These are phyloP conservation scores for Huso huso DNA, from an alignment of 2,797 vertebrate genomes.

Conservation along the genomic window DNA sequence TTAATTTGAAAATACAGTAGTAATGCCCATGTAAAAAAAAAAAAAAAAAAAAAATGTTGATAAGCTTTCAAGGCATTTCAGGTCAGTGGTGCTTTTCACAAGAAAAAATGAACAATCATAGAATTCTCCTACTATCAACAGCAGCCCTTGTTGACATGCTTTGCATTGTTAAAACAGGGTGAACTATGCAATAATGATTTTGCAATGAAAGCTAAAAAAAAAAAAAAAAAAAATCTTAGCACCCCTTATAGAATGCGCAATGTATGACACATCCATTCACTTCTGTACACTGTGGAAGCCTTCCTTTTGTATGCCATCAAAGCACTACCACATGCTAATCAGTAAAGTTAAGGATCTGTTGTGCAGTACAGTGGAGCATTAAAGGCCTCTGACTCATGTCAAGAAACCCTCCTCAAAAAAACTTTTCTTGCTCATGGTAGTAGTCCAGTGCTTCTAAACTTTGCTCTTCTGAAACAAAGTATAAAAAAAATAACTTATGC, in stretches of 20 bases:
- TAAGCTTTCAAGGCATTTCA: slow-evolving; percentile 16
- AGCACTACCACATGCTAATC: slow-evolving; percentile 11
- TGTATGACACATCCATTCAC: not conserved
- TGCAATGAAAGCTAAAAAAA: slow-evolving; percentile 8
- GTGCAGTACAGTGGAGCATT: not conserved
- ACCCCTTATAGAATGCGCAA: not conserved
- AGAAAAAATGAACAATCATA: slow-evolving; percentile 2
- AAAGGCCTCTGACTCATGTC: slow-evolving; percentile 7
- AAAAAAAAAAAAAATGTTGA: no score
- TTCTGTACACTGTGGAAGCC: not conserved
- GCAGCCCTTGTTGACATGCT: slow-evolving; percentile 4
- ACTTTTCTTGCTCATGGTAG: not conserved
- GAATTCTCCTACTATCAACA: not conserved
- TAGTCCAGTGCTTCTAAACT: not conserved
- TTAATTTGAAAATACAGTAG: no score
- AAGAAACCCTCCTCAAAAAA: not conserved
- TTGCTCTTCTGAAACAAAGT: not conserved
- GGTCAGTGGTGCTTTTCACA: slow-evolving; percentile 11
- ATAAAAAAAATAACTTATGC: not conserved
- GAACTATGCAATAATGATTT: not conserved
- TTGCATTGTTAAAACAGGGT: slow-evolving; percentile 6
- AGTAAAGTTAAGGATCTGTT: slow-evolving; percentile 4
- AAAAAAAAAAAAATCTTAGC: slow-evolving; percentile 6
- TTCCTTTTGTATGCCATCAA: not conserved
- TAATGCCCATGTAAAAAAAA: no score